Percentiles rank a stretch among this genome's conserved stretches.
Evolutionary conservation across 2,888 invertebrate genomes (phyloP).

Genomic region (Drosophila leonis): DNA sequence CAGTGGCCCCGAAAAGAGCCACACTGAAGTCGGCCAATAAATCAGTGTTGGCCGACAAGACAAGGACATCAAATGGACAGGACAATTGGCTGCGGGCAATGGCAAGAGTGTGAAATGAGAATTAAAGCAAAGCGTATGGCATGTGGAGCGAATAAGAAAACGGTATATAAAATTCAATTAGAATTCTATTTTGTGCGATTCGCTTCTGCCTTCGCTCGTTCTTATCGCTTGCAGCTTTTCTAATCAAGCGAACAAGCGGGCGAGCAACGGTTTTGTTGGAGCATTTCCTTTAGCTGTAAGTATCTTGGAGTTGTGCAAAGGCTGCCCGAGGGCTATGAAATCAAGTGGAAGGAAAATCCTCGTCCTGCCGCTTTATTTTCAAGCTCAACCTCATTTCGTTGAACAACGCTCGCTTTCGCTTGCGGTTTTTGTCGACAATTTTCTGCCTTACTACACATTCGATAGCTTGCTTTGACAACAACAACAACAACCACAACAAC

Average conservation of each 20-base stretch:
- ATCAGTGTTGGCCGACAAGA: slow-evolving; percentile 58
- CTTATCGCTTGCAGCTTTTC: slow-evolving; percentile 73
- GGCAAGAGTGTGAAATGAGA: slow-evolving; percentile 56
- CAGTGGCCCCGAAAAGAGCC: slow-evolving; percentile 59
- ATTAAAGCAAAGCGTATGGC: slow-evolving; percentile 39
- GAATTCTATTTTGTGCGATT: slow-evolving; percentile 56
- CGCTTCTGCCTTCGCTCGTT: slow-evolving; percentile 13
- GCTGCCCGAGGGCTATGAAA: slow-evolving; percentile 66
- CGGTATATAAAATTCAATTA: slow-evolving; percentile 76
- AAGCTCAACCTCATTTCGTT: slow-evolving; percentile 73
- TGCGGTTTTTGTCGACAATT: slow-evolving; percentile 67
- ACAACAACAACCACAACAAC: slow-evolving; percentile 42
- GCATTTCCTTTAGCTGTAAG: slow-evolving; percentile 49
- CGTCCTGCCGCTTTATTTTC: slow-evolving; percentile 63
- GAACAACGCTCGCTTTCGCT: slow-evolving; percentile 28
- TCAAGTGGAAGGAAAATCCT: slow-evolving; percentile 68
- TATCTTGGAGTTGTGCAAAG: slow-evolving; percentile 54
- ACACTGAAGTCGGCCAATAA: slow-evolving; percentile 59
- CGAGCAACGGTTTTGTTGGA: background rate
- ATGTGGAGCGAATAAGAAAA: slow-evolving; percentile 27
- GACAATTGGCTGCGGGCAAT: slow-evolving; percentile 35
- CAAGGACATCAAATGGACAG: slow-evolving; percentile 56
- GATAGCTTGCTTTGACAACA: slow-evolving; percentile 65
- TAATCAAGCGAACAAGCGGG: slow-evolving; percentile 71
- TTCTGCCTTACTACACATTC: slow-evolving; percentile 77